A percentile compares a stretch with the other conserved stretches of the same genome.
phyloP scores from a whole-genome alignment of 2,797 vertebrate genomes.

The Muscicapa comitata region DNA sequence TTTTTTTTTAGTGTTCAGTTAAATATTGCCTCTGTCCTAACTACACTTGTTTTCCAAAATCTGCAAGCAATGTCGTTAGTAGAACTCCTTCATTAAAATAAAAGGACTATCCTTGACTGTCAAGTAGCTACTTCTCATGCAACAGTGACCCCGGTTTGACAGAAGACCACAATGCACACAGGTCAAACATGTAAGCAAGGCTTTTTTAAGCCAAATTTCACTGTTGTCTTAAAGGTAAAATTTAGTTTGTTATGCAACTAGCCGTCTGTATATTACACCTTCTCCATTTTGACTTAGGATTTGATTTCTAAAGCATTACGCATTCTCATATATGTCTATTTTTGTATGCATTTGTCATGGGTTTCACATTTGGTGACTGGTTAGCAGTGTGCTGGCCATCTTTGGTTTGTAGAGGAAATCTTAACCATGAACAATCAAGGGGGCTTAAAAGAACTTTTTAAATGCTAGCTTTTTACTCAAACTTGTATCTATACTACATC shows the following conservation, averaged over 20 bases:
- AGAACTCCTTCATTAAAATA: slow-evolving; percentile 75
- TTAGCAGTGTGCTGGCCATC: slow-evolving; percentile 85
- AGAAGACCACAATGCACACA: slow-evolving; percentile 74
- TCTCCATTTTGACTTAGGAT: slow-evolving; percentile 84
- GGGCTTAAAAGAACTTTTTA: slow-evolving; percentile 73
- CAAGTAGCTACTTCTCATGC: slow-evolving; percentile 73
- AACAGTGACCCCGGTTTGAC: slow-evolving; percentile 80
- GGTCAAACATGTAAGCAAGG: slow-evolving; percentile 74
- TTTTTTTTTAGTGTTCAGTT: slow-evolving; percentile 65
- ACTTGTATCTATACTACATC: slow-evolving; percentile 83
- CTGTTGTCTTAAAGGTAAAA: slow-evolving; percentile 75
- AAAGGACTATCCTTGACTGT: slow-evolving; percentile 72
- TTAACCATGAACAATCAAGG: slow-evolving; percentile 78
- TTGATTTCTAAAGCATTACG: slow-evolving; percentile 71
- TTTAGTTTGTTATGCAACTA: slow-evolving; percentile 78
- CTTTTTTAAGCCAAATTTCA: slow-evolving; percentile 73
- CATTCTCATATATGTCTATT: slow-evolving; percentile 54
- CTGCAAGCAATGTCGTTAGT: slow-evolving; percentile 67
- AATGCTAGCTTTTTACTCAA: slow-evolving; percentile 73
- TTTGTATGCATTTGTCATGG: slow-evolving; percentile 67
- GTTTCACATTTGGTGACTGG: slow-evolving; percentile 81
- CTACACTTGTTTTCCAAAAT: slow-evolving; percentile 31
- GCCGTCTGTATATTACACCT: slow-evolving; percentile 75
- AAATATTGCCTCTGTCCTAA: slow-evolving; percentile 70
- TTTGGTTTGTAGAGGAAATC: slow-evolving; percentile 82